phyloP scores from a whole-genome alignment of 1,140 invertebrate genomes.

The Platyscapa corneri region DNA sequence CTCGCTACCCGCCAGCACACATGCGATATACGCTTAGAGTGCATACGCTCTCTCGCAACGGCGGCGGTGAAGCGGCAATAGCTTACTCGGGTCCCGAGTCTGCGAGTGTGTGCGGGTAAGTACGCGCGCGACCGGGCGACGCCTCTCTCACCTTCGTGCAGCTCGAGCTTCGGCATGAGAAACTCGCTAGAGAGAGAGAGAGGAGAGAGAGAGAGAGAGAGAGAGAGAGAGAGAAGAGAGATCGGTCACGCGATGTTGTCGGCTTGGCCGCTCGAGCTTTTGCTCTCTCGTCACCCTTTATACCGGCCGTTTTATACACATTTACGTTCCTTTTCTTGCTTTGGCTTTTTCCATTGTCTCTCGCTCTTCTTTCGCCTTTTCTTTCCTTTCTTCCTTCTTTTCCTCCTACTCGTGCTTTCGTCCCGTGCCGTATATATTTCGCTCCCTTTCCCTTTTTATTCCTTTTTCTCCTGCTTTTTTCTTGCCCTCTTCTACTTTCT shows the following conservation, averaged over 20 bases:
- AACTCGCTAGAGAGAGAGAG: background rate
- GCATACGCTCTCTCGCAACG: background rate
- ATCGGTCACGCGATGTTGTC: slow-evolving; percentile 25
- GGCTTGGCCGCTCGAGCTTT: slow-evolving; percentile 2
- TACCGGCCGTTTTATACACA: background rate
- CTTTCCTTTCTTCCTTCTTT: background rate
- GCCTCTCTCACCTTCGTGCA: background rate
- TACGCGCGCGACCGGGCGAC: background rate
- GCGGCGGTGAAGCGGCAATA: background rate
- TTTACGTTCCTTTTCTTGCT: slow-evolving; percentile 15
- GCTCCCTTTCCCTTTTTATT: background rate
- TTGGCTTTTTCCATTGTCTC: slow-evolving; percentile 20
- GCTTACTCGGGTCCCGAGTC: background rate
- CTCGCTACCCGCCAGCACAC: background rate
- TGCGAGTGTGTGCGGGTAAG: background rate
- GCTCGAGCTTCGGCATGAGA: slow-evolving; percentile 9
- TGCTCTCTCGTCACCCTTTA: slow-evolving; percentile 11
- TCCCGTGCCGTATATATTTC: background rate
- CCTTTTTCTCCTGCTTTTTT: background rate
- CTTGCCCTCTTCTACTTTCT: background rate
- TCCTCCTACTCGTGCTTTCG: background rate
- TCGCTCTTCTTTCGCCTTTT: background rate
- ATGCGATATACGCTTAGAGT: slow-evolving; percentile 2
- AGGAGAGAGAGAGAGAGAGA: background rate
- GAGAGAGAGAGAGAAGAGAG: background rate